Conservation (phyloP, 2,113 vertebrate genomes). For the Saimiri boliviensis region DNA sequence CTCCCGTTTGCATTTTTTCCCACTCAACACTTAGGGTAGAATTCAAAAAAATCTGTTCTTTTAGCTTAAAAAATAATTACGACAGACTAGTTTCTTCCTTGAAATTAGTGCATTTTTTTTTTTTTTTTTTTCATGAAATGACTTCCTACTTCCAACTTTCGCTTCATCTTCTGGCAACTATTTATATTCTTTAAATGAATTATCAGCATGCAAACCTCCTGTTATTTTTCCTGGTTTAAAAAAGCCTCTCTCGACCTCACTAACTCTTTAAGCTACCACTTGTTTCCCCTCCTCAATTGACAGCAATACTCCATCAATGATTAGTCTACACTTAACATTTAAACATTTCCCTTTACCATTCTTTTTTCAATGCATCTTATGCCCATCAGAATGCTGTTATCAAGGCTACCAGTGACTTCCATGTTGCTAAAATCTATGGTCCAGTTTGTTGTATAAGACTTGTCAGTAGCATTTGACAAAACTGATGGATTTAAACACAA, state of each 20-base stretch:
- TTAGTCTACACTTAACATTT: background rate
- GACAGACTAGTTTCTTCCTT: constrained; percentile 52
- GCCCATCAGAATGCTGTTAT: background rate
- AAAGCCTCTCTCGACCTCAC: background rate
- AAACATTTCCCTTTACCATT: background rate
- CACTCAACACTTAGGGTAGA: background rate
- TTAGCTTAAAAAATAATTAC: constrained; percentile 58
- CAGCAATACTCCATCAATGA: background rate
- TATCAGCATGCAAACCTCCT: constrained; percentile 27
- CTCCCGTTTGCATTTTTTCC: background rate
- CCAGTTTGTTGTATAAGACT: background rate
- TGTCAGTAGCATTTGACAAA: background rate
- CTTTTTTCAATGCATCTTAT: background rate
- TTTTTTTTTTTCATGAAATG: background rate
- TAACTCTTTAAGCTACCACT: background rate
- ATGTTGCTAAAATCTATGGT: background rate
- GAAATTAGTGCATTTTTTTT: constrained; percentile 33
- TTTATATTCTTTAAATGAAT: constrained; percentile 56
- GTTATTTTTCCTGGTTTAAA: constrained; percentile 20
- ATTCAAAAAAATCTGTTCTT: constrained; percentile 46
- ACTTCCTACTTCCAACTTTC: constrained; percentile 50
- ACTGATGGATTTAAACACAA: background rate
- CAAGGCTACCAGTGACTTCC: background rate
- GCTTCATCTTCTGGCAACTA: constrained; percentile 44
- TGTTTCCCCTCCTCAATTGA: background rate